Evolutionary conservation across 2,888 invertebrate genomes (phyloP).

Genomic region (Drosophila atroscutellata): DNA sequence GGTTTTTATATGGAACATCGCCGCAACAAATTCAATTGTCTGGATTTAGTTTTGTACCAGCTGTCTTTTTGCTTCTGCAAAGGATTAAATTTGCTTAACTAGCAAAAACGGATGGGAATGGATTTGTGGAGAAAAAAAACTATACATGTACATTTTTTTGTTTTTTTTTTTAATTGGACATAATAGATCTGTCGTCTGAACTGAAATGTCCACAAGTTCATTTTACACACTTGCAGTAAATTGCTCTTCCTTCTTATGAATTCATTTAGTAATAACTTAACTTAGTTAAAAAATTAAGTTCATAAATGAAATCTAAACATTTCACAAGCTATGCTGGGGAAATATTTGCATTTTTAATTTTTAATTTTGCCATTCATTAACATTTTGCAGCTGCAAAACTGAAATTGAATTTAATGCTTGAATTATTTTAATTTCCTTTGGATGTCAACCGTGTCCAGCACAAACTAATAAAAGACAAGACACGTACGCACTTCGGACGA

Average conservation of each 20-base stretch:
- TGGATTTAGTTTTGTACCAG: slow-evolving; percentile 61
- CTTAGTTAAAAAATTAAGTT: neutral
- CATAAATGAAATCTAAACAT: neutral
- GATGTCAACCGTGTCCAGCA: slow-evolving; percentile 62
- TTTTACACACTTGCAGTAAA: neutral
- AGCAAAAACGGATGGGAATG: slow-evolving; percentile 31
- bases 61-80: slow-evolving; percentile 31
- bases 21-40: slow-evolving; percentile 69
- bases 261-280: neutral
- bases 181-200: neutral
- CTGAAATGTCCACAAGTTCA: neutral
- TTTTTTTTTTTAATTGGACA: neutral
- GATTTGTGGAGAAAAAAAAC: slow-evolving; percentile 20
- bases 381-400: slow-evolving; percentile 47
- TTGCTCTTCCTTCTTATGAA: neutral
- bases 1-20: slow-evolving; percentile 15
- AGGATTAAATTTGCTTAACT: slow-evolving; percentile 55
- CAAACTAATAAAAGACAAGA: slow-evolving; percentile 60
- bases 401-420: slow-evolving; percentile 71
- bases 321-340: neutral
- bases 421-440: slow-evolving; percentile 74
- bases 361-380: slow-evolving; percentile 8
- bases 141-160: neutral
- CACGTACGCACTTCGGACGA: slow-evolving; percentile 66
- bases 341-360: slow-evolving; percentile 1